These are phyloP conservation scores for Fragum sueziense DNA, from an alignment of 2,888 invertebrate genomes.

Conservation along the genomic window DNA sequence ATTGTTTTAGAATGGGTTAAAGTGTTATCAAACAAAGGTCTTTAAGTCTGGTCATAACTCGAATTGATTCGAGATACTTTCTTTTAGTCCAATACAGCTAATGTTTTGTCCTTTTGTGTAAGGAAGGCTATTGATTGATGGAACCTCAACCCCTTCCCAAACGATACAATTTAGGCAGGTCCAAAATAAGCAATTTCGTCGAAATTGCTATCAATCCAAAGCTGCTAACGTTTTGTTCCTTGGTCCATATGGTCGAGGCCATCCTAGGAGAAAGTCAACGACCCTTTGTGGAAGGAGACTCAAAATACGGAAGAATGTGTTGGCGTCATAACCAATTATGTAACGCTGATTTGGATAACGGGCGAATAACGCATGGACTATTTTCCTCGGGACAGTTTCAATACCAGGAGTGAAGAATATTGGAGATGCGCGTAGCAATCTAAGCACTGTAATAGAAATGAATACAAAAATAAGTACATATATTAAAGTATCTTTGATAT, in stretches of 20 bases:
- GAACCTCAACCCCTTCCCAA: too few species aligned
- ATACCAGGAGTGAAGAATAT: constrained; percentile 3
- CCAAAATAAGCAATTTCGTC: too few species aligned
- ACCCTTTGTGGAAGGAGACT: constrained; percentile 27
- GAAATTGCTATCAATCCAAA: neutral
- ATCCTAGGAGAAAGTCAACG: constrained; percentile 35
- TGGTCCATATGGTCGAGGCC: constrained; percentile 43
- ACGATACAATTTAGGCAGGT: too few species aligned
- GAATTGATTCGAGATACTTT: too few species aligned
- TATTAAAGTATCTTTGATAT: too few species aligned
- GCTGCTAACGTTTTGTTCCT: neutral
- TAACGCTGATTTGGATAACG: constrained; percentile 39
- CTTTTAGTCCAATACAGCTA: too few species aligned
- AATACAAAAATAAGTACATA: neutral
- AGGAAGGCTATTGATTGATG: too few species aligned
- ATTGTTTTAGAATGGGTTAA: too few species aligned
- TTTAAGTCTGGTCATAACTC: too few species aligned
- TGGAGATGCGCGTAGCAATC: neutral
- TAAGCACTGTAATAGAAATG: neutral
- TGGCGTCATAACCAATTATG: constrained; percentile 46
- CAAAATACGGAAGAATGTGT: constrained; percentile 42
- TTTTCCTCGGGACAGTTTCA: constrained; percentile 40
- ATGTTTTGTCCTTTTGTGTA: too few species aligned
- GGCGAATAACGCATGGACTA: constrained; percentile 51
- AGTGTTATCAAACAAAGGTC: too few species aligned